Evolutionary conservation across 2,797 vertebrate genomes (phyloP), one percentile per base, ranked within the genome.

Genomic region (Enteromius treurensis): DNA sequence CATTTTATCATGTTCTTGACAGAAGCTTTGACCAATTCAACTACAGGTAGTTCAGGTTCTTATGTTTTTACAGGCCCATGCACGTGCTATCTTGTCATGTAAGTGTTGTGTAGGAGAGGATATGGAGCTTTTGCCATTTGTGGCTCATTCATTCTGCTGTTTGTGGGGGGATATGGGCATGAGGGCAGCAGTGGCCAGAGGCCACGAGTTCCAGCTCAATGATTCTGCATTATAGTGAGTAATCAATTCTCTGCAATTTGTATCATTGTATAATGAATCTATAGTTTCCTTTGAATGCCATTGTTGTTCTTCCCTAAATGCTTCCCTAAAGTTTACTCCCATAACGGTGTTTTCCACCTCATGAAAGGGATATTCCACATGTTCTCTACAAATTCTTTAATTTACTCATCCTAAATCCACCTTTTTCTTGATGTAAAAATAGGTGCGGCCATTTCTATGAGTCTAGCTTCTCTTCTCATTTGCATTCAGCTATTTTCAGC

Each of bases 201-300:
- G 94, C 55, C 89, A 90, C 9, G 93, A 94, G 83, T 95, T 92
- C 82, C 90, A 92, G 69, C 92, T 95, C 78, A 95, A 95, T 19
- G 94, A 95, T 90, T 95, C 94, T 0, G 94, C 95, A 0, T 90
- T 94, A 26, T 95, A 95, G 95, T 95, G 85, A 95, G 94, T 95
- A 88, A 23, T 40, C 7, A 1, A 3, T 1, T 11, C 34, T 87
- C 45, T 53, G 21, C 21, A 19, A 64, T 40, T 34, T 75, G 19
- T 14, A 45, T 88, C 74, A 80, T 77, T 87, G 71, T 78, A 86
- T 45, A 65, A 51, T 77, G 49, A 71, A 1, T 14, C 84, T 68
- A 64, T 74, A 73, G 60, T 77, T 13, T 53, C 70, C 21, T 55
- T 51, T 37, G 87, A 69, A 26, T 70, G 42, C 84, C 80, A 62